Percentiles rank a stretch among this genome's conserved stretches.
These are phyloP conservation scores for Alces alces DNA, from an alignment of 2,113 vertebrate species.

Conservation along the genomic window DNA sequence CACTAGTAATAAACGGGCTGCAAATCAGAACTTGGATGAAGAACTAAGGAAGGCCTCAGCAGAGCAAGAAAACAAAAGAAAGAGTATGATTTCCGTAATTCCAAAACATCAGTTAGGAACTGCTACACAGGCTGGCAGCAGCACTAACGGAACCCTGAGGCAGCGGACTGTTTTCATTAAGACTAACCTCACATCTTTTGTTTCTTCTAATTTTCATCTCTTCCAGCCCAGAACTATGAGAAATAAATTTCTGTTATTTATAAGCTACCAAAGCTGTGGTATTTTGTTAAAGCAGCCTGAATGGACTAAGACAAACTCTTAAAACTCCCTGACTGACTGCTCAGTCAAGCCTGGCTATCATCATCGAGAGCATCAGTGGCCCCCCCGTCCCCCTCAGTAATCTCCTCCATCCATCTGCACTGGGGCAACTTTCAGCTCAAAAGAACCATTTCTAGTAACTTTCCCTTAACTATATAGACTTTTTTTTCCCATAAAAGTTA, in stretches of 20 bases:
- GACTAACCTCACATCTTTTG: not conserved
- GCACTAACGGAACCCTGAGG: not conserved
- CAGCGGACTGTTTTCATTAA: not conserved
- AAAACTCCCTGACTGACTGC: not conserved
- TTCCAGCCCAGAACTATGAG: not conserved
- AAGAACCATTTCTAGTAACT: not conserved
- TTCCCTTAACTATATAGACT: not conserved
- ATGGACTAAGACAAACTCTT: not conserved
- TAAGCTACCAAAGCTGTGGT: not conserved
- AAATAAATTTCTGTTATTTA: not conserved
- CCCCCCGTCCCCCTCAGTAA: not conserved
- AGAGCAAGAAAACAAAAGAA: not conserved
- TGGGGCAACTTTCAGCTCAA: not conserved
- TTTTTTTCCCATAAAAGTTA: not conserved
- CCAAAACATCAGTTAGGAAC: not conserved
- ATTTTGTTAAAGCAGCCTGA: not conserved
- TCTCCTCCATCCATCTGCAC: not conserved
- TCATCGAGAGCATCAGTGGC: not conserved
- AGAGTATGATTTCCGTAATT: not conserved
- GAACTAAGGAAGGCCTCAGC: not conserved
- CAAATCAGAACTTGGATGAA: not conserved
- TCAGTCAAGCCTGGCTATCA: not conserved
- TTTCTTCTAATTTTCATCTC: not conserved
- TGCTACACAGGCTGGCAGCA: not conserved
- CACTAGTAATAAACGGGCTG: not conserved